Base-by-base conservation (phyloP, 2,797 vertebrate genomes). In the Sebastes hopkinsi region DNA sequence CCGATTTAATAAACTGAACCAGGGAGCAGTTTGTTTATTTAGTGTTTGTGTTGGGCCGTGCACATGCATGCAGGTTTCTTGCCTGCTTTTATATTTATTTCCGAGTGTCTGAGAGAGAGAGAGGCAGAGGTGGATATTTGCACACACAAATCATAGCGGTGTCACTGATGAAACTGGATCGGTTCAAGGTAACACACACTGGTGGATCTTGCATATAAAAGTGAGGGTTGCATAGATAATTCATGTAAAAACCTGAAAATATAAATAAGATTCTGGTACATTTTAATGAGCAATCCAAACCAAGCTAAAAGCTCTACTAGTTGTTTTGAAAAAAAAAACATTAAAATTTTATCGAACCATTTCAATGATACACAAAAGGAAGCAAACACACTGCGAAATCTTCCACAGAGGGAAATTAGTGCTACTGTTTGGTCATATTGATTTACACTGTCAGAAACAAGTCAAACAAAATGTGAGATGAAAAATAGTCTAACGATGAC, bases 1-100 rank as follows among this genome's bases (percentile, higher is more conserved):
- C 75, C 79, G 54, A 79, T 85, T 84, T 71, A 79, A 87, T 89
- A 69, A 80, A 91, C 71, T 64, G 50, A 77, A 83, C 55, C 59
- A 66, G 59, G 29, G 25, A 72, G 60, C 52, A 11, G 64, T 62
- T 42, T 65, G 71, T 70, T 79, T 83, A 72, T 76, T 79, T 12
- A 5, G 14, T 42, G 52, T 55, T 30, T 77, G 69, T 75, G n/a
- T 52, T 52, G 61, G 32, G 6, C 46, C 4, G 14, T 72, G 65
- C 71, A 30, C 36, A 69, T 62, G 30, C 32, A 66, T 71, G 70
- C 23, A 1, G 11, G 14, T 30, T 30, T 36, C 55, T 38, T 59
- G 20, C 32, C 72, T 75, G 12, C 27, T 66, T 84, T 84, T 32
- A 25, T 68, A 74, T 81, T 81, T 54, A 78, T 83, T 76, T 77